Evolutionary conservation across 2,113 vertebrate genomes (phyloP).

Genomic region (Alligator mississippiensis): DNA sequence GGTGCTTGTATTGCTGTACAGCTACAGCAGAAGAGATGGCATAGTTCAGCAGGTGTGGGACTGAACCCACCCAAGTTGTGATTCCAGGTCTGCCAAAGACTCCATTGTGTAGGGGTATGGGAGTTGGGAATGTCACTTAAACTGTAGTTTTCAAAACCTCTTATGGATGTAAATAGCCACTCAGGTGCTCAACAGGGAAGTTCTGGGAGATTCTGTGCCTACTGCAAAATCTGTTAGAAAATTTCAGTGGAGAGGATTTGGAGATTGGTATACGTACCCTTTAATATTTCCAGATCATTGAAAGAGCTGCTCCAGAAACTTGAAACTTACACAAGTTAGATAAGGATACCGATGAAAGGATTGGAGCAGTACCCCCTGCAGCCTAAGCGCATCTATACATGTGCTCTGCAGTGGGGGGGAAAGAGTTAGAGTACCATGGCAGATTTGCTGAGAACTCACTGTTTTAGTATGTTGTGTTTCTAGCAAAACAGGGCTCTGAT

Average conservation of each 20-base stretch:
- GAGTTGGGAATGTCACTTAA: not conserved
- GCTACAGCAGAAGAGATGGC: not conserved
- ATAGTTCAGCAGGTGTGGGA: not conserved
- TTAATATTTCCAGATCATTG: not conserved
- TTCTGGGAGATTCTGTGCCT: not conserved
- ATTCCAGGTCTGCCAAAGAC: not conserved
- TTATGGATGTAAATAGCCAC: not conserved
- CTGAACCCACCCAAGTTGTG: not conserved
- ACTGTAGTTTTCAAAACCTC: not conserved
- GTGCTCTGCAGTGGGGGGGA: too few relatives aligned
- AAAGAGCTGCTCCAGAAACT: not conserved
- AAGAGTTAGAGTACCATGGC: not conserved
- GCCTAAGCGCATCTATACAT: not conserved
- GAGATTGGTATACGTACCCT: not conserved
- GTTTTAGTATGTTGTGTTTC: too few relatives aligned
- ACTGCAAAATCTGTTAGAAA: not conserved
- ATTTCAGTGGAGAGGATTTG: not conserved
- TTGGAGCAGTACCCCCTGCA: not conserved
- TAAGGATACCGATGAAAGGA: not conserved
- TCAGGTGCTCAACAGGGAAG: not conserved
- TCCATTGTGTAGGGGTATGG: not conserved
- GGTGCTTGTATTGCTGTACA: not conserved
- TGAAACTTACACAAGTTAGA: not conserved
- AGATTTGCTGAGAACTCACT: not conserved
- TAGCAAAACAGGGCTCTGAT: too few relatives aligned